These are phyloP conservation scores for Liasis olivaceus DNA, from an alignment of 2,797 vertebrate genomes.

Conservation along the genomic window DNA sequence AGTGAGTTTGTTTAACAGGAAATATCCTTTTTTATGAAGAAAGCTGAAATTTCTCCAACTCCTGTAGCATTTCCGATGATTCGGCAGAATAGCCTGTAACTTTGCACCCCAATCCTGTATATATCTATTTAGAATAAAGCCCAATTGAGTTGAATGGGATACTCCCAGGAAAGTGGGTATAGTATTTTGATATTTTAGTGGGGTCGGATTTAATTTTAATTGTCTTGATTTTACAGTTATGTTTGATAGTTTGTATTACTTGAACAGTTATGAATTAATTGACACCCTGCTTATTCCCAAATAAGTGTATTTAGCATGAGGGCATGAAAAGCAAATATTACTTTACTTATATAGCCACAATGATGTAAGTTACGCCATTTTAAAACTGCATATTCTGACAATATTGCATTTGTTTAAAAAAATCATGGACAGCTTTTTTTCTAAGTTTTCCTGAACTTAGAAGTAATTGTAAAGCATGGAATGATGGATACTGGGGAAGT, in stretches of 20 bases:
- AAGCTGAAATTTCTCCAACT: constrained; percentile 35
- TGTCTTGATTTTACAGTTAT: not conserved
- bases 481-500: no score
- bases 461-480: no score
- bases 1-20: constrained; percentile 42
- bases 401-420: no score
- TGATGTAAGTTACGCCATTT: no score
- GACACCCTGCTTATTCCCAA: no score
- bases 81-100: constrained; percentile 7
- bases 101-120: not conserved
- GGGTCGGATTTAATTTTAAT: not conserved
- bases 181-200: not conserved
- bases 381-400: no score
- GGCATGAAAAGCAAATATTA: no score
- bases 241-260: not conserved
- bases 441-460: no score
- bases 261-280: not conserved
- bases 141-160: not conserved
- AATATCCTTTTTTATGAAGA: constrained; percentile 45
- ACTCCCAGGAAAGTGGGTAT: not conserved
- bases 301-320: no score
- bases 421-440: no score
- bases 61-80: constrained; percentile 39
- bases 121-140: not conserved
- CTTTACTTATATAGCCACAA: no score